phyloP scores from a whole-genome alignment of 2,888 invertebrate genomes.

The Trissoscelio sp. region DNA sequence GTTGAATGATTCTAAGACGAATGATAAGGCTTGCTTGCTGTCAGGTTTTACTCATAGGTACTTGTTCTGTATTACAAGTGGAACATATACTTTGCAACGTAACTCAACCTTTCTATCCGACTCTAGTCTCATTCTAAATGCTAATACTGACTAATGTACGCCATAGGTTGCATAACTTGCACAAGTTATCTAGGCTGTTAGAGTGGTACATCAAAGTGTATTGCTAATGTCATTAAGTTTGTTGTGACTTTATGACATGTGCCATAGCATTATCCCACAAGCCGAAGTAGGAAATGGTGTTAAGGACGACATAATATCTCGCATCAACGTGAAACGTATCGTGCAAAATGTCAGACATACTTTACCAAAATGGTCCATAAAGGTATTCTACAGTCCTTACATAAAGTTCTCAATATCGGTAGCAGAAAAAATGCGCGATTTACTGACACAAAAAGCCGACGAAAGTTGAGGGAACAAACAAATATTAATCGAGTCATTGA shows the following conservation, averaged over 20 bases:
- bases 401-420: too few relatives aligned
- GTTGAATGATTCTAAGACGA: background rate
- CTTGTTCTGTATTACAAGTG: constrained; percentile 5
- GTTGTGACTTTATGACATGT: constrained; percentile 62
- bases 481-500: constrained; percentile 38
- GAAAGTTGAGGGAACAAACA: constrained; percentile 6
- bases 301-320: constrained; percentile 39
- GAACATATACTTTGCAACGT: constrained; percentile 7
- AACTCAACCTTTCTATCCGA: constrained; percentile 34
- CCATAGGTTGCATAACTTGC: constrained; percentile 56
- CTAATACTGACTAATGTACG: constrained; percentile 55
- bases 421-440: too few relatives aligned
- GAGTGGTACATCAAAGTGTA: constrained; percentile 57
- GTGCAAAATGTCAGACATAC: constrained; percentile 12
- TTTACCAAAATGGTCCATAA: constrained; percentile 24
- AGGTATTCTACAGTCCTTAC: background rate
- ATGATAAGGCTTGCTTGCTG: background rate
- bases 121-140: constrained; percentile 51
- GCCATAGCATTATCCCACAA: constrained; percentile 44
- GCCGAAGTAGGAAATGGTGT: constrained; percentile 45
- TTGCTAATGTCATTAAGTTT: constrained; percentile 59
- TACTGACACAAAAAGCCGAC: background rate
- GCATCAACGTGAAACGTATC: constrained; percentile 23
- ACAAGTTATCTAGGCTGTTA: constrained; percentile 28
- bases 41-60: background rate